phyloP scores from a whole-genome alignment of 2,113 vertebrate genomes.

The Callospermophilus lateralis region DNA sequence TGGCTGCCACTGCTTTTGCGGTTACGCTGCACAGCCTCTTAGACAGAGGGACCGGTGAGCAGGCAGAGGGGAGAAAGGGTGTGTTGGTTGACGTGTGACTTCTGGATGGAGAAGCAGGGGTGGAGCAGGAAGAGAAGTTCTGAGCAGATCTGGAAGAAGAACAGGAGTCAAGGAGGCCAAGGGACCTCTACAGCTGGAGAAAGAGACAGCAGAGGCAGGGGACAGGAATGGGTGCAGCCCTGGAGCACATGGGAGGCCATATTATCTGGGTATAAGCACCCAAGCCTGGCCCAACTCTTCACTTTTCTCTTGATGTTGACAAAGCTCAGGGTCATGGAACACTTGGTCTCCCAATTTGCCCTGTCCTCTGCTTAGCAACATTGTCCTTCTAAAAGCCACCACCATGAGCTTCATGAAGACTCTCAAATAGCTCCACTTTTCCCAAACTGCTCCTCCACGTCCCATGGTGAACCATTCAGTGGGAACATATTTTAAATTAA shows the following conservation, averaged over 20 bases:
- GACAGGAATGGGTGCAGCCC: not conserved
- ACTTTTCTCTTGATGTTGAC: not conserved
- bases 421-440: not conserved
- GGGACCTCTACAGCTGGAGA: not conserved
- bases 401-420: fast-evolving
- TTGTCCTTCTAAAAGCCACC: not conserved
- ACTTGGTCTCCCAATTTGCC: not conserved
- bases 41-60: not conserved
- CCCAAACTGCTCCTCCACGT: not conserved
- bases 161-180: not conserved
- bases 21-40: not conserved
- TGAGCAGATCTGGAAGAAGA: not conserved
- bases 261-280: not conserved
- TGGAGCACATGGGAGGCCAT: fast-evolving
- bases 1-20: not conserved
- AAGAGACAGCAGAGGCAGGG: not conserved
- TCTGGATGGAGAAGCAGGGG: not conserved
- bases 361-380: not conserved
- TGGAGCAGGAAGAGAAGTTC: not conserved
- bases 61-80: not conserved
- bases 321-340: not conserved
- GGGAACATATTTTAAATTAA: not conserved
- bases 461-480: not conserved
- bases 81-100: not conserved
- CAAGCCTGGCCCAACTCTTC: not conserved